Percentiles rank a stretch among this genome's conserved stretches.
These are phyloP conservation scores for Chloroceryle amazona DNA, from an alignment of 2,797 vertebrate species.

Conservation along the genomic window DNA sequence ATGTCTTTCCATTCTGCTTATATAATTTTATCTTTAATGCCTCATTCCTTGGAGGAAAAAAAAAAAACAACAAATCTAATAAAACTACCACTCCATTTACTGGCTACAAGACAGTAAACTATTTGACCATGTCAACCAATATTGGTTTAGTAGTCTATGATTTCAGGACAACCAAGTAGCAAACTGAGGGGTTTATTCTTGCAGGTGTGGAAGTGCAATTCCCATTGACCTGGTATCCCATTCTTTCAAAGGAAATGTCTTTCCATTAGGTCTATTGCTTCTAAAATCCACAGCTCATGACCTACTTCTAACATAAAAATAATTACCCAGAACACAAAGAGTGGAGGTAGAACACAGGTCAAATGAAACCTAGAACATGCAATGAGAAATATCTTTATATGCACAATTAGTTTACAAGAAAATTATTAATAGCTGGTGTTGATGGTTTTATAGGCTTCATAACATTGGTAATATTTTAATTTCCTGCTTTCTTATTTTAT, in stretches of 20 bases:
- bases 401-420: not conserved
- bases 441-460: not conserved
- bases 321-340: not conserved
- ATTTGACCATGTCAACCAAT: not conserved
- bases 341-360: not conserved
- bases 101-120: not conserved
- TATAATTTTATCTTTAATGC: not conserved
- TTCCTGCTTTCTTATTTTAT: not conserved
- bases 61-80: not conserved
- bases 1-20: not conserved
- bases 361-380: not conserved
- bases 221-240: not conserved
- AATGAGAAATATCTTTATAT: not conserved
- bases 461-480: not conserved
- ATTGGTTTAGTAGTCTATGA: conserved; percentile 11
- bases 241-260: not conserved
- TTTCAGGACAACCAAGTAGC: not conserved
- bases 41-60: not conserved
- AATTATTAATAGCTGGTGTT: not conserved
- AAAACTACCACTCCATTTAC: not conserved
- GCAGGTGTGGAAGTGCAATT: not conserved
- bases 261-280: not conserved
- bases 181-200: conserved; percentile 10
- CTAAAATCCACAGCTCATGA: not conserved
- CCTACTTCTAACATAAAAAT: not conserved